Conservation (phyloP, 64 coral and sea anemone genomes). For the Actinia equina region DNA sequence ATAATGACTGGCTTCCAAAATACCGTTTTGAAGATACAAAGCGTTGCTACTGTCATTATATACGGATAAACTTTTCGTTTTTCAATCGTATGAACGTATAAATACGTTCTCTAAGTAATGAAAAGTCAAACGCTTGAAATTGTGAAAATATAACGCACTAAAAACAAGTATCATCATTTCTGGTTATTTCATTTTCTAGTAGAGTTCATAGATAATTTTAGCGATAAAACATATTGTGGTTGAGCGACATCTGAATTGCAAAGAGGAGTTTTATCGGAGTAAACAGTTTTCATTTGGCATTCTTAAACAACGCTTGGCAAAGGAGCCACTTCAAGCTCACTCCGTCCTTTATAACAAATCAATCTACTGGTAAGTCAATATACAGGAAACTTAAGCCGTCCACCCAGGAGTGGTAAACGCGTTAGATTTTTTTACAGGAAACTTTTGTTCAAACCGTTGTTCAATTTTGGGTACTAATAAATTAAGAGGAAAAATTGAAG, state of each 20-base stretch:
- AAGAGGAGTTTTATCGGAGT: neutral
- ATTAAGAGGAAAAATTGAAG: no score
- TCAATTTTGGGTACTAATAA: neutral
- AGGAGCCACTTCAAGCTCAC: neutral
- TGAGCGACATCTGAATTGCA: conserved; percentile 1
- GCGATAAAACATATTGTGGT: conserved; percentile 12
- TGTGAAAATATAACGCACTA: neutral
- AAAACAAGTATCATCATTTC: neutral
- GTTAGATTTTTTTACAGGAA: no score
- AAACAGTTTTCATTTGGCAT: neutral
- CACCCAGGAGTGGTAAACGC: no score
- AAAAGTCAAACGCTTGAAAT: neutral
- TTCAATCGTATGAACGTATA: no score
- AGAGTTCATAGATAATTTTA: neutral
- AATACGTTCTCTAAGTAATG: no score
- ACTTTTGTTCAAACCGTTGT: no score
- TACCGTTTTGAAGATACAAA: neutral
- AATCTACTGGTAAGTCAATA: neutral
- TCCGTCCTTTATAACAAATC: neutral
- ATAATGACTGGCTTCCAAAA: neutral
- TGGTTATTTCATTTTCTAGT: neutral
- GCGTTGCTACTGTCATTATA: neutral
- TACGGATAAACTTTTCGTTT: no score
- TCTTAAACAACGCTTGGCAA: neutral
- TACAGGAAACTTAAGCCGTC: neutral